Evolutionary conservation across 2,888 invertebrate species (phyloP), one percentile per base, ranked within the genome.

Genomic region (Altica lythri): DNA sequence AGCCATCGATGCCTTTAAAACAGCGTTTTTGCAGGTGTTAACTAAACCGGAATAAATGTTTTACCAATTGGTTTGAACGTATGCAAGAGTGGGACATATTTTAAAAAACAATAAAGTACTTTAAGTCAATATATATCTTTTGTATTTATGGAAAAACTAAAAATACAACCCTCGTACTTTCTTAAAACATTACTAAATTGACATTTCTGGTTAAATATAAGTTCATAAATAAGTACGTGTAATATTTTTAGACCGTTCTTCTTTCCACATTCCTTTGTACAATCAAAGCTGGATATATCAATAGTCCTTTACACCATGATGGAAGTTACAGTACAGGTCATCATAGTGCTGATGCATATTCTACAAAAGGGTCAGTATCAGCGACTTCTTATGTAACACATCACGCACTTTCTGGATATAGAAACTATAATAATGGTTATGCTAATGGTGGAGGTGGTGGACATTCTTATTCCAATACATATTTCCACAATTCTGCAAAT

Each of bases 341-440:
- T 27, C 30, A 45, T 32, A 42, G 32, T 19, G 14, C 22, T 22
- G 45, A 19, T 3, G 13, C 14, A 22, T 14, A 42, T 25, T 9
- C 14, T 4, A 44, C 38, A 30, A 42, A 43, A 13, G 59, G 46
- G 2, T 46, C 58, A n/a, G 38, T 62, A 44, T 61, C 64, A 14
- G 57, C 50, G 4, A 50, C 60, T 1, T 60, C 58, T 5, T 64
- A 61, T 35, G 59, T 55, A 1, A 64, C 64, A n/a, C 57, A 61
- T 14, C 64, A 64, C 29, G 43, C 50, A 14, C 38, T 57, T 5
- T 38, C 56, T 25, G 13, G n/a, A 3, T 27, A 53, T 8, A 42
- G 34, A 9, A 42, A 40, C 17, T 46, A 45, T 34, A 29, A 52
- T 4, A 22, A 52, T n/a, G 12, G 38, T 8, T 30, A 42, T 18